These are phyloP conservation scores for Xestia c-nigrum DNA, from an alignment of 2,888 invertebrate genomes.

Conservation along the genomic window DNA sequence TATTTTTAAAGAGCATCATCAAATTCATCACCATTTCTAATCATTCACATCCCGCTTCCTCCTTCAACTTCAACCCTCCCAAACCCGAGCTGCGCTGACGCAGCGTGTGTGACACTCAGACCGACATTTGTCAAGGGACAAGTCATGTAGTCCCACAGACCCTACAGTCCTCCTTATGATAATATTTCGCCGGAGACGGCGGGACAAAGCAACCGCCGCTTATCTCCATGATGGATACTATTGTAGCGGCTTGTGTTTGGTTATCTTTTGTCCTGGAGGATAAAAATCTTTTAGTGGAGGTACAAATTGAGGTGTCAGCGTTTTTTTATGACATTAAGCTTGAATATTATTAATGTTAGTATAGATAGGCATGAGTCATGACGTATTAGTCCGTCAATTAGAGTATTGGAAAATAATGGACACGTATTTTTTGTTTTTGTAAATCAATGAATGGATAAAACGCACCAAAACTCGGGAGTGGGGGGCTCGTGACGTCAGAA, in stretches of 20 bases:
- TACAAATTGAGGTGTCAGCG: slow-evolving; percentile 37
- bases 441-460: too few species aligned
- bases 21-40: too few species aligned
- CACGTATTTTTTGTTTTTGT: too few species aligned
- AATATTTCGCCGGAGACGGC: slow-evolving; percentile 64
- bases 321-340: neutral
- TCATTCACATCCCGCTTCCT: slow-evolving; percentile 22
- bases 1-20: too few species aligned
- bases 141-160: slow-evolving; percentile 26
- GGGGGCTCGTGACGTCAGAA: too few species aligned
- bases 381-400: too few species aligned
- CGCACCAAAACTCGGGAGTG: too few species aligned
- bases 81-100: slow-evolving; percentile 59
- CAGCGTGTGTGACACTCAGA: slow-evolving; percentile 65
- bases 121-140: slow-evolving; percentile 71
- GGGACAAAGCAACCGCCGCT: slow-evolving; percentile 54
- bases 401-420: too few species aligned
- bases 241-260: slow-evolving; percentile 20
- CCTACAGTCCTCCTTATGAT: slow-evolving; percentile 62
- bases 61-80: slow-evolving; percentile 38
- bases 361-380: too few species aligned
- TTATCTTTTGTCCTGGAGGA: slow-evolving; percentile 44
- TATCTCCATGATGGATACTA: slow-evolving; percentile 65
- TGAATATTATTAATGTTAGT: slow-evolving; percentile 13
- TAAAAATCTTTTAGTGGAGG: slow-evolving; percentile 40